Percentiles rank a stretch among this genome's conserved stretches.
Conservation (phyloP, 2,113 vertebrate genomes). For the Ciconia stormi region DNA sequence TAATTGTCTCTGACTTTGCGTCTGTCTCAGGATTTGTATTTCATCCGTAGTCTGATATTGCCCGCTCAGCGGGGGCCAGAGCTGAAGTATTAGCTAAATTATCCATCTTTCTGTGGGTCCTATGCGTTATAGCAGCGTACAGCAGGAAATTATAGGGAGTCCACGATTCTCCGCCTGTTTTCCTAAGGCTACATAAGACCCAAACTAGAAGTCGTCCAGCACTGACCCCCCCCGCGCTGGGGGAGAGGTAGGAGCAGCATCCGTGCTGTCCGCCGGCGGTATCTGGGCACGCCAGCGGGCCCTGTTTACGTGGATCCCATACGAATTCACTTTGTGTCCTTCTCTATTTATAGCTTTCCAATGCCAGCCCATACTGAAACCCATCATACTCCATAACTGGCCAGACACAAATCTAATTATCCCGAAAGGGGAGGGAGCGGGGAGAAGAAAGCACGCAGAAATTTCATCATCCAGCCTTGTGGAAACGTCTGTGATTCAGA, state of each 20-base stretch:
- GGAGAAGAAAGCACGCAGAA: neutral
- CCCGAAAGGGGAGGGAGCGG: neutral
- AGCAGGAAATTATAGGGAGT: accelerated
- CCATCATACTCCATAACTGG: neutral
- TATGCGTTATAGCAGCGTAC: accelerated
- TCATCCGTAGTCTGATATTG: neutral
- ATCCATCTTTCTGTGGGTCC: neutral
- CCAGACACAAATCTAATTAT: neutral
- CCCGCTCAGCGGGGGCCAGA: neutral
- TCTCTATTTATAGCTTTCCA: neutral
- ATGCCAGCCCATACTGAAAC: neutral
- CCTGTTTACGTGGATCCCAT: neutral
- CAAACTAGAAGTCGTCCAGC: accelerated
- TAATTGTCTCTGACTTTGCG: neutral
- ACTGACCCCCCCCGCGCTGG: accelerated
- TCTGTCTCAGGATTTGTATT: neutral
- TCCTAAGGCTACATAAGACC: neutral
- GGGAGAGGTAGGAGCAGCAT: neutral
- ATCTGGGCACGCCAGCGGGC: neutral
- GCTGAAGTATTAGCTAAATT: neutral
- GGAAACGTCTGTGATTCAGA: accelerated
- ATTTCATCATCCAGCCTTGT: neutral
- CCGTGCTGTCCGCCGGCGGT: accelerated
- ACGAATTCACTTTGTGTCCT: neutral
- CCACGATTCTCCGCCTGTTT: neutral